phyloP scores from a whole-genome alignment of 2,113 vertebrate species.

The Peucedramus taeniatus region DNA sequence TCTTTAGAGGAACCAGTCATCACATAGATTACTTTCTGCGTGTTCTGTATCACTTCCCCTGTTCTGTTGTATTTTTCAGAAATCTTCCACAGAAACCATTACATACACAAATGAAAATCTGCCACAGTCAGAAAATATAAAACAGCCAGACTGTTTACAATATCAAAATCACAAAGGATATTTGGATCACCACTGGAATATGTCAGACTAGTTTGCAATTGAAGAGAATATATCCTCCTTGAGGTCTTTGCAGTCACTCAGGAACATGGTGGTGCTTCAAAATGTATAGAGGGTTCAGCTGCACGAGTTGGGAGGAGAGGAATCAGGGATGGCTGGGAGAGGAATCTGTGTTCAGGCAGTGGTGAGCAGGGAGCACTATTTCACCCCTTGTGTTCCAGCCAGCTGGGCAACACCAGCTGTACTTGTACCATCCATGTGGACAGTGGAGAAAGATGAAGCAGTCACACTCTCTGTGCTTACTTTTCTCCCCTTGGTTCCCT shows the following conservation, averaged over 20 bases:
- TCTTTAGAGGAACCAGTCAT: background rate
- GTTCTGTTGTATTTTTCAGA: background rate
- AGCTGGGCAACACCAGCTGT: background rate
- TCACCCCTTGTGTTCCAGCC: background rate
- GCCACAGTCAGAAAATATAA: background rate
- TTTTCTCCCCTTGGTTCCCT: background rate
- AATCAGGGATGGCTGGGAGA: background rate
- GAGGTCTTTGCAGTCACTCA: background rate
- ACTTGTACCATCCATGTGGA: fast-evolving
- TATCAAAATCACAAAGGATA: background rate
- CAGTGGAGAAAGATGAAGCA: background rate
- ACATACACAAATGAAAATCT: background rate
- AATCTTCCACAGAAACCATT: background rate
- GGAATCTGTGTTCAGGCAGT: background rate
- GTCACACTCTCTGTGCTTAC: background rate
- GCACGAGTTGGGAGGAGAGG: background rate
- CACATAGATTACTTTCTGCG: background rate
- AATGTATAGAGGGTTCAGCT: background rate
- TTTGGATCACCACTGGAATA: background rate
- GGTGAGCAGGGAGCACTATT: background rate
- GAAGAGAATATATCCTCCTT: background rate
- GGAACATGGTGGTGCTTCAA: fast-evolving
- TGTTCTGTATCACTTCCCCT: background rate
- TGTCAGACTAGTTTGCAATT: background rate
- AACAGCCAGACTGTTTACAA: background rate